Conservation (phyloP, 2,797 vertebrate genomes). For the Sitta carolinensis region DNA sequence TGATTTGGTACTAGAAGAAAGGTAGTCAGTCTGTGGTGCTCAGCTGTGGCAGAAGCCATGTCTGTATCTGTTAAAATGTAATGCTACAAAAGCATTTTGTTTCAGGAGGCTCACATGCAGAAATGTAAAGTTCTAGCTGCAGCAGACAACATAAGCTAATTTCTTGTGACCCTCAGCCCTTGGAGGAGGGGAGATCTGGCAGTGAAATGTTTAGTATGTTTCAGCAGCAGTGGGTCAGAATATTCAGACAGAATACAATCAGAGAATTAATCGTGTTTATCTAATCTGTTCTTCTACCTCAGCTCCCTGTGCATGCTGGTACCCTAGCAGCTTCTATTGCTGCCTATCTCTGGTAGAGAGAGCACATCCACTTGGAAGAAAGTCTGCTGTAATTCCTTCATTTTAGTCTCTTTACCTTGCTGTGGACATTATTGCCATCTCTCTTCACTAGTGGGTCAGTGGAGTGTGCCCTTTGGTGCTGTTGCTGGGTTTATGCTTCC, state of each 20-base stretch:
- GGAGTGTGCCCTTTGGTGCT: background rate
- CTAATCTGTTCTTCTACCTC: background rate
- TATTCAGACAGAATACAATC: background rate
- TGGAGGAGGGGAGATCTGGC: background rate
- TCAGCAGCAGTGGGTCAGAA: constrained; percentile 1
- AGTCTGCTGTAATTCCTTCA: background rate
- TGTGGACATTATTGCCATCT: background rate
- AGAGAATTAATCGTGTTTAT: background rate
- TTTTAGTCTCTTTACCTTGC: background rate
- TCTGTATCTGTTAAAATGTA: background rate
- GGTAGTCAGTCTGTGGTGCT: background rate
- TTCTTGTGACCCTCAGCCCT: background rate
- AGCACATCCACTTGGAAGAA: background rate
- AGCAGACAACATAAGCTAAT: background rate
- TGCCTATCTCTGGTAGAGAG: background rate
- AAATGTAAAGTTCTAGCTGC: background rate
- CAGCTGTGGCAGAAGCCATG: background rate
- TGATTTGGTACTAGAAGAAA: background rate
- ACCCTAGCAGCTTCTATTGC: background rate
- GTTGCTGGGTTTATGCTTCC: background rate
- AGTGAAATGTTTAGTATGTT: background rate
- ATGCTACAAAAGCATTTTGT: background rate
- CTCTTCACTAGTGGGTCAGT: background rate
- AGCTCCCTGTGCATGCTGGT: background rate
- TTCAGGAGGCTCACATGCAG: background rate